Percentiles rank a stretch among this genome's conserved stretches.
Evolutionary conservation across 2,888 invertebrate genomes (phyloP).

Genomic region (Rhogogaster chlorosoma): DNA sequence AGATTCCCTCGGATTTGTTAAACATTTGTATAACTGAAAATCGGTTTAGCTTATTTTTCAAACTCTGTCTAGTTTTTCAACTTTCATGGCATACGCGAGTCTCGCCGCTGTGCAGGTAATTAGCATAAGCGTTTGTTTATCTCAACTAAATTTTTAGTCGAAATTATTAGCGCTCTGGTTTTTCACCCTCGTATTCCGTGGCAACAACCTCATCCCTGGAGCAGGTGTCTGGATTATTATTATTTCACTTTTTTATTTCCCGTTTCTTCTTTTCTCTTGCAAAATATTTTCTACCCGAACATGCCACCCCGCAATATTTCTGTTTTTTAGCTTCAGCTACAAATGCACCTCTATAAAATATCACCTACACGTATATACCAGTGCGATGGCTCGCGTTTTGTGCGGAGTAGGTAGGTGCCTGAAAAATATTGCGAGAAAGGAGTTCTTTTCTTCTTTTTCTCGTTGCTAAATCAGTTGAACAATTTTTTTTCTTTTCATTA

Average conservation of each 20-base stretch:
- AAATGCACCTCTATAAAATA: conserved; percentile 30
- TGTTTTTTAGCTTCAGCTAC: background rate
- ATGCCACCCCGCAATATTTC: conserved; percentile 15
- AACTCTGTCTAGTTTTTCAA: conserved; percentile 8
- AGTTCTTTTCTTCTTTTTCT: background rate
- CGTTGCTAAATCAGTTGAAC: background rate
- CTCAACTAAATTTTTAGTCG: conserved; percentile 57
- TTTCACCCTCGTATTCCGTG: conserved; percentile 9
- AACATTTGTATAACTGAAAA: background rate
- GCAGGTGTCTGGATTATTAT: background rate
- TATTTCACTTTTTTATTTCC: background rate
- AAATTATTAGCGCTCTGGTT: conserved; percentile 58
- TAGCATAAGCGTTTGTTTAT: conserved; percentile 67
- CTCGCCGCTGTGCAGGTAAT: conserved; percentile 52
- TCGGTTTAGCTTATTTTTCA: background rate
- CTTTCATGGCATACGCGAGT: background rate
- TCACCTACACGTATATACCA: background rate
- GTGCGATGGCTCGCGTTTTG: background rate
- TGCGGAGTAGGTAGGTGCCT: background rate
- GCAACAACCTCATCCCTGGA: conserved; percentile 16
- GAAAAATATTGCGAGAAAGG: background rate
- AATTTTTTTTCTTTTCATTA: background rate
- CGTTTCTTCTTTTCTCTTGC: background rate
- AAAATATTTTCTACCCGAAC: conserved; percentile 27
- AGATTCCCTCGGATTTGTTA: background rate